Conservation (phyloP, 2,888 invertebrate genomes). For the Drosophila birchii region DNA sequence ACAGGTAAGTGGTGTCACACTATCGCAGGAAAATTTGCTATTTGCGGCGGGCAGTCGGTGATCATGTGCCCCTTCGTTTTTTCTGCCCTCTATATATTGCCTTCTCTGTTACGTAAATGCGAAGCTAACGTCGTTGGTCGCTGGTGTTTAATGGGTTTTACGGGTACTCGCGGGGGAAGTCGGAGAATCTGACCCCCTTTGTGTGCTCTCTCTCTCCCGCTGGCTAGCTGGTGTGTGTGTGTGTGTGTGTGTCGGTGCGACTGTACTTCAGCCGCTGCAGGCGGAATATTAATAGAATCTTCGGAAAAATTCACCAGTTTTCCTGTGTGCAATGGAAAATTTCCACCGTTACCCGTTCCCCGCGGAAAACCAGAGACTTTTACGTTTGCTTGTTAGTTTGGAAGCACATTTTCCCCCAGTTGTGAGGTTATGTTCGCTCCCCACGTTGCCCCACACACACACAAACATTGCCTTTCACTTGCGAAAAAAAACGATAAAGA, state of each 20-base stretch:
- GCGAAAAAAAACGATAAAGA: slow-evolving; percentile 41
- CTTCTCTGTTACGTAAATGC: slow-evolving; percentile 76
- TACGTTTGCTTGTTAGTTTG: slow-evolving; percentile 17
- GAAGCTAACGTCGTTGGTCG: slow-evolving; percentile 75
- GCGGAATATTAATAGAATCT: slow-evolving; percentile 59
- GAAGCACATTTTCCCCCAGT: slow-evolving; percentile 69
- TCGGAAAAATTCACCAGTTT: slow-evolving; percentile 38
- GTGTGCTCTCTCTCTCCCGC: slow-evolving; percentile 59
- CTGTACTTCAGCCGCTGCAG: slow-evolving; percentile 71
- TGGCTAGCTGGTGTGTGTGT: slow-evolving; percentile 55
- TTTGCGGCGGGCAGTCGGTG: slow-evolving; percentile 30
- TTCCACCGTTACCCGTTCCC: slow-evolving; percentile 1
- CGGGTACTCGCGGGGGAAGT: slow-evolving; percentile 56
- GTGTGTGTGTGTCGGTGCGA: slow-evolving; percentile 72
- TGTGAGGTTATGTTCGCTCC: slow-evolving; percentile 71
- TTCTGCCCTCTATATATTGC: slow-evolving; percentile 57
- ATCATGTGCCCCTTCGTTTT: slow-evolving; percentile 70
- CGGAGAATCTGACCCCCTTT: slow-evolving; percentile 63
- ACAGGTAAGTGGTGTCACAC: slow-evolving; percentile 87
- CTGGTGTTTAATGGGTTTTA: slow-evolving; percentile 50
- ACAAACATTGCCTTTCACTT: slow-evolving; percentile 61
- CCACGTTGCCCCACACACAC: slow-evolving; percentile 47
- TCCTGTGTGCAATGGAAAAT: slow-evolving; percentile 24
- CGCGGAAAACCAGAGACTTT: slow-evolving; percentile 15
- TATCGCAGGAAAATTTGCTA: slow-evolving; percentile 23